Evolutionary conservation across 2,888 invertebrate genomes (phyloP), one percentile per base, ranked within the genome.

Genomic region (Eupithecia subumbrata): DNA sequence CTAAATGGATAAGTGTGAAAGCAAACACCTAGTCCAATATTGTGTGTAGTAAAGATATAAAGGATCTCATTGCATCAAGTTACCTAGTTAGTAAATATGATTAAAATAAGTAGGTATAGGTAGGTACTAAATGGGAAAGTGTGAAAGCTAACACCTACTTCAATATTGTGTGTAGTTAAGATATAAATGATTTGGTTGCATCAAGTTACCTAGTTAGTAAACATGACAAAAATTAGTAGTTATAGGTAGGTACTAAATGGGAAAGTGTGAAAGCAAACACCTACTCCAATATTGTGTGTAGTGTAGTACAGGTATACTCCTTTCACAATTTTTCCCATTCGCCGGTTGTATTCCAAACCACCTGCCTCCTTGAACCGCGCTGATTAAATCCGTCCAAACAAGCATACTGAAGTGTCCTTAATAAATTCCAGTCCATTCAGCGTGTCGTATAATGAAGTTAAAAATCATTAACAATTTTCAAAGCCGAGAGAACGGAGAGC

Each of bases 401-500:
- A 76, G 74, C 72, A 68, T 69, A 66, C 72, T 43, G 40, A 68
- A 78, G 76, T 73, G 72, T 77, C 72, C 77, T 79, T 73, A 74
- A 76, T 73, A 76, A 78, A 76, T 75, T 76, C 71, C 63, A 76
- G 77, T 67, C 68, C 63, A 77, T 77, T 78, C 74, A 71, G 76
- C 69, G 56, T 68, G 52, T 70, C 40, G 74, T 67, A 78, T 76
- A 79, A 80, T 80, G 73, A 81, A 79, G 76, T 79, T 76, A 76
- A 77, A 77, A 80, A 78, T 72, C 77, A 80, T 78, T 79, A 81
- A 73, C 77, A 78, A 76, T 76, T 78, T 80, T 77, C 78, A 77
- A 78, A 78, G 81, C 75, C 69, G 78, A 75, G 76, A 76, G 79
- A 75, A 75, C 76, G 73, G 77, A 86, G 83, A 78, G 78, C 80